Evolutionary conservation across 2,113 vertebrate species (phyloP).

Genomic region (Rousettus leschenaultii): DNA sequence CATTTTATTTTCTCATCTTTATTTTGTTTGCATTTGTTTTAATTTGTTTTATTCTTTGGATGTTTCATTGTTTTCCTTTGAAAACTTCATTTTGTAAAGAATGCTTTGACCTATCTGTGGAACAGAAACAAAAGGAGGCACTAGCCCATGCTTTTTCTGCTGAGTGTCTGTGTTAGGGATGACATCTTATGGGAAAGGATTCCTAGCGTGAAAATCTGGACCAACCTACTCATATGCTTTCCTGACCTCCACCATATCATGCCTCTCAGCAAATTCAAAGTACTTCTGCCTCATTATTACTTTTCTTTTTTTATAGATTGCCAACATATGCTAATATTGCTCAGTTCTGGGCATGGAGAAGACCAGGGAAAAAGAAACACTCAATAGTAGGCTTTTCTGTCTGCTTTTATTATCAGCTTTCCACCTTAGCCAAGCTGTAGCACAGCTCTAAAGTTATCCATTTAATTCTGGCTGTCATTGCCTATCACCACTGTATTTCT

Average conservation of each 20-base stretch:
- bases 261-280: not conserved
- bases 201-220: not conserved
- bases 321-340: fast-evolving
- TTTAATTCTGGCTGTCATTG: not conserved
- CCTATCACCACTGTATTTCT: not conserved
- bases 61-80: not conserved
- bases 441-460: not conserved
- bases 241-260: not conserved
- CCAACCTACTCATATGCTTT: not conserved
- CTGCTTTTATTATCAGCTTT: not conserved
- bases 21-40: not conserved
- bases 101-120: not conserved
- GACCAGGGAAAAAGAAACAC: fast-evolving
- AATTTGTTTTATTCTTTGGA: not conserved
- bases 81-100: not conserved
- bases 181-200: not conserved
- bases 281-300: not conserved
- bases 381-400: not conserved
- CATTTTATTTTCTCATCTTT: not conserved
- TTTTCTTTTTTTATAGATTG: not conserved
- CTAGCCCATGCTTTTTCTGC: not conserved
- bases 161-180: fast-evolving
- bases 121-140: not conserved
- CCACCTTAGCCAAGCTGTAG: not conserved
- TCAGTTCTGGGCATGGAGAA: not conserved